phyloP scores from a whole-genome alignment of 2,797 vertebrate species.

The Poecilia gillii region DNA sequence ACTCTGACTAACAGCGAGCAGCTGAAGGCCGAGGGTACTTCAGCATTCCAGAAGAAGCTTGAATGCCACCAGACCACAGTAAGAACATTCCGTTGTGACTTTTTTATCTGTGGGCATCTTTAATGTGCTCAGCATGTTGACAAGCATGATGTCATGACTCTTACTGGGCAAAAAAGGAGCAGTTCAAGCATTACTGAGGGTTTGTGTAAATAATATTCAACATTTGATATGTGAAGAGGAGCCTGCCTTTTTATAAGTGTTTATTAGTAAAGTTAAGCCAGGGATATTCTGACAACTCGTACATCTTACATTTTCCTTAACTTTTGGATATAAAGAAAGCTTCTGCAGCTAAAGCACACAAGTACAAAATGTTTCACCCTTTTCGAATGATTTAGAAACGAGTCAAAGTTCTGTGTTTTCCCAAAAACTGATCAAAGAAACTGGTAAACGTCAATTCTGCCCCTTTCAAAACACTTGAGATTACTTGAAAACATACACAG shows the following conservation, averaged over 20 bases:
- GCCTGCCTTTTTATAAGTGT: slow-evolving; percentile 7
- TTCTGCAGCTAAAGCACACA: background rate
- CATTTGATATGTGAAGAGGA: background rate
- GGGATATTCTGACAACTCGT: background rate
- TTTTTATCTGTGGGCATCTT: slow-evolving; percentile 48
- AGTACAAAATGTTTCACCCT: background rate
- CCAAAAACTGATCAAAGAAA: background rate
- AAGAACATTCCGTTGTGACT: slow-evolving; percentile 53
- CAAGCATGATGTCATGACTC: slow-evolving; percentile 44
- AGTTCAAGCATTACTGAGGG: slow-evolving; percentile 10
- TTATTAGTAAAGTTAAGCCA: slow-evolving; percentile 1
- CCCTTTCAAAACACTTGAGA: background rate
- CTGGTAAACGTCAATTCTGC: background rate
- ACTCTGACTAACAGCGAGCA: slow-evolving; percentile 39
- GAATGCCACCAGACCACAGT: slow-evolving; percentile 39
- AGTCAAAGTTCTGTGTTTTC: background rate
- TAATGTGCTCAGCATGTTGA: slow-evolving; percentile 35
- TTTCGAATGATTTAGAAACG: background rate
- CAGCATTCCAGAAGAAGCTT: slow-evolving; percentile 58
- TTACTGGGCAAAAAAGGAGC: slow-evolving; percentile 3
- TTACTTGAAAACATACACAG: background rate
- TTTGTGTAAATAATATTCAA: slow-evolving; percentile 21
- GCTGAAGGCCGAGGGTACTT: slow-evolving; percentile 42
- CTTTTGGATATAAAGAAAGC: background rate
- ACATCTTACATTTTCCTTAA: background rate